Evolutionary conservation across 2,113 vertebrate species (phyloP), one percentile per base, ranked within the genome.

Genomic region (Corythaeola cristata): DNA sequence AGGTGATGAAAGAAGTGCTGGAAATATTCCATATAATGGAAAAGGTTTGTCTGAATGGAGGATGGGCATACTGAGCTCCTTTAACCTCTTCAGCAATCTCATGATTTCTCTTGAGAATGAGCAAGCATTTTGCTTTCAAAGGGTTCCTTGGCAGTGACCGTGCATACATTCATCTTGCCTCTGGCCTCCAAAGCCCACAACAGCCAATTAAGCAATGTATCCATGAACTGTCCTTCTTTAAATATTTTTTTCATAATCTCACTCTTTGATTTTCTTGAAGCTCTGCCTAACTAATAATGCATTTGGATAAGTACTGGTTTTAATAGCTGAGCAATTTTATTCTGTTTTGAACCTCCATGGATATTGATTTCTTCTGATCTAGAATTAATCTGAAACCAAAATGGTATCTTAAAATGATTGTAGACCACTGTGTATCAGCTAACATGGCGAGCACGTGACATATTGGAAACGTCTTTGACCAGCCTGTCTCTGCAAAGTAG

Each of bases 1-100:
- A 78, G 69, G 90, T 89, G 94, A 90, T 96, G 90, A 93, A 66
- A 87, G 94, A 89, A 87, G 58, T 89, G 58, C 41, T 85, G 90
- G 83, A 97, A 89, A 85, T 55, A n/a, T 27, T 92, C 53, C 72
- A 45, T 44, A 50, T 12, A 13, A 18, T 82, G 30, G 26, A 87
- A 92, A 85, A 79, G 6, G 4, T 68, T 93, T 90, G 41, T 71
- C 64, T 95, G 45, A 78, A 45, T 73, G 77, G 60, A 82, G 49
- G 28, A 85, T 78, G 60, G 76, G 53, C 45, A 60, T 50, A 28
- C 39, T 85, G 95, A 95, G 83, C 41, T 92, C 64, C 66, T 93
- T 97, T 92, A 96, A 89, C 94, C 88, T 90, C 53, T 82, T 87
- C 66, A 92, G 45, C 35, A 93, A 37, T 72, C 12, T 58, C 11